These are phyloP conservation scores for Eucriotettix oculatus DNA, from an alignment of 2,888 invertebrate genomes.

Conservation along the genomic window DNA sequence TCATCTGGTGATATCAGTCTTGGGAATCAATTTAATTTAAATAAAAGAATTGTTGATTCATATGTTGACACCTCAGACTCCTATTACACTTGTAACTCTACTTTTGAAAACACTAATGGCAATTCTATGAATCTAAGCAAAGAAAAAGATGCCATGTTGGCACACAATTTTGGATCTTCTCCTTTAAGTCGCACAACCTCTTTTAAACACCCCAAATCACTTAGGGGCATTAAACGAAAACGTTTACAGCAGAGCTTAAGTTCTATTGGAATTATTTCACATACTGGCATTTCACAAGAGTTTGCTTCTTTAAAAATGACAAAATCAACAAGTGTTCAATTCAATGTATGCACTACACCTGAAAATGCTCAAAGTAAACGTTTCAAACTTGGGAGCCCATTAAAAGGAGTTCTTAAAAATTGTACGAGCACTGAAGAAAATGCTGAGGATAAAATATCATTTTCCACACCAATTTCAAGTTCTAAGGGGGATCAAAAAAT, in stretches of 20 bases:
- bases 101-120: neutral
- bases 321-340: neutral
- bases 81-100: neutral
- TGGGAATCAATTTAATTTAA: neutral
- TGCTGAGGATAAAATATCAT: neutral
- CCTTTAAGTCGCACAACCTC: neutral
- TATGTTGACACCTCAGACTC: neutral
- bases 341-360: neutral
- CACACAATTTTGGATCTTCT: neutral
- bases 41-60: neutral
- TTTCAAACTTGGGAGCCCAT: neutral
- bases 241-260: neutral
- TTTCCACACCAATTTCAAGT: neutral
- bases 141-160: neutral
- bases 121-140: neutral
- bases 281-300: conserved; percentile 5
- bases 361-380: neutral
- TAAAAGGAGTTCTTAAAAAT: conserved; percentile 6
- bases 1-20: conserved; percentile 35
- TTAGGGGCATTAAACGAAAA: conserved; percentile 1
- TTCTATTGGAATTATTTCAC: neutral
- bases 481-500: neutral
- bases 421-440: neutral
- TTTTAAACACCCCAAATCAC: neutral
- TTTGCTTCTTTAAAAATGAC: conserved; percentile 1